Base-by-base conservation (phyloP, 1,140 invertebrate genomes). In the Anadara kagoshimensis region DNA sequence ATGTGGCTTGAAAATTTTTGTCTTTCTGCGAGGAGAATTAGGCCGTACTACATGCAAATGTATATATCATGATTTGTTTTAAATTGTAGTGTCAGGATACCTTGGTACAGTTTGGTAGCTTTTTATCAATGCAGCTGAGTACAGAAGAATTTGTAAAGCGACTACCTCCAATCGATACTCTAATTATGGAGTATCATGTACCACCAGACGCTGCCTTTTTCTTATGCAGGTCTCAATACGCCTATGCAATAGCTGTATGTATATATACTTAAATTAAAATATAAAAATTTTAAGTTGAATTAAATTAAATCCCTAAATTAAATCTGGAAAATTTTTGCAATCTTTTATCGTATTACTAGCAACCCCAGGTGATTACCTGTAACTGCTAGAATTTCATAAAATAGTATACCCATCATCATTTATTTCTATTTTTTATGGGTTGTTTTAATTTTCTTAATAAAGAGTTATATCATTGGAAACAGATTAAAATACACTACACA, bases 191-290 rank as follows among this genome's bases (percentile, higher is more conserved):
- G 72, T 98, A 97, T 90, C 94, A 98, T 85, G 94, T 99, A 22
- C 95, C 96, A 75, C 92, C 96, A 1, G 98, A 99, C 88, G 96
- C 98, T 2, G 97, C 98, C 20, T 99, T 99, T 90, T 99, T 98
- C 87, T 91, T 99, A 0, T 95, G 96, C 16, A 92, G 98, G 70
- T 96, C 96, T 5, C 95, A 97, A 90, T 94, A 98, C 85, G 92
- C 94, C 54, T 94, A 97, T 89, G 93, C 94, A 72, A 96, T 99
- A 54, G 94, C 94, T 85, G 95, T 96, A 85, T 94, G 92, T 90
- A 26, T 24, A 49, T 16, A 16, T 41, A 36, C 7, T 36, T 36
- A 3, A 36, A 36, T 36, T 7, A 2, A 36, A 36, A 36, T 36
- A 36, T 3, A 36, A 36, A 36, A 36, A 36, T 36, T 36, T n/a